Evolutionary conservation across 2,113 vertebrate genomes (phyloP), one percentile per base, ranked within the genome.

Genomic region (Donacobius atricapilla): DNA sequence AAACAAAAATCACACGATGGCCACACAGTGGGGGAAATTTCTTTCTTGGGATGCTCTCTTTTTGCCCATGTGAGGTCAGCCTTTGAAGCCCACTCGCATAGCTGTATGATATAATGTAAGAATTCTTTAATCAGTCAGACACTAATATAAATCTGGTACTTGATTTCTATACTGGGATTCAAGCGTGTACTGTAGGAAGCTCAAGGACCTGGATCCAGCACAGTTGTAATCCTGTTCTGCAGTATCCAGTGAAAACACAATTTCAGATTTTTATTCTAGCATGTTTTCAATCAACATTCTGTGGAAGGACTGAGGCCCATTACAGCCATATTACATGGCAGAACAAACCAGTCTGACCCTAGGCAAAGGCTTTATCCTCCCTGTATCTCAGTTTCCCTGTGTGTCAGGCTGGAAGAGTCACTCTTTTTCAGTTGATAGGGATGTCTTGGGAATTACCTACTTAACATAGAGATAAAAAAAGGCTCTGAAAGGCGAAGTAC

Each of bases 401-500:
- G 15, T 58, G 31, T 70, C 63, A 85, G 63, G 28, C 57, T 88
- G 60, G 63, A 93, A 83, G 37, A 90, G 10, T 83, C 3, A 60
- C 53, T 84, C 37, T 79, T 89, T 64, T 79, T 48, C 85, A 86
- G 37, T 88, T 80, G 69, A 56, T 14, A 71, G 23, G 39, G 33
- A 71, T 30, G 28, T 27, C 44, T 71, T 83, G 80, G 80, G 86
- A 90, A 95, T 93, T 77, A 86, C 2, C 54, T 83, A 18, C 80
- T 94, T 87, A 81, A 87, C 31, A 89, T 35, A 47, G 44, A 83
- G 76, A 77, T 57, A 30, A 84, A 76, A 81, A 71, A 82, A 50
- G 58, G 14, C 44, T 77, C 47, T 17, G n/a, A 81, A 94, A 40
- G 72, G 76, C 64, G 81, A 83, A 78, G 47, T 33, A 60, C 64